Evolutionary conservation across 2,113 vertebrate species (phyloP), one percentile per base, ranked within the genome.

Genomic region (Thryonomys swinderianus): DNA sequence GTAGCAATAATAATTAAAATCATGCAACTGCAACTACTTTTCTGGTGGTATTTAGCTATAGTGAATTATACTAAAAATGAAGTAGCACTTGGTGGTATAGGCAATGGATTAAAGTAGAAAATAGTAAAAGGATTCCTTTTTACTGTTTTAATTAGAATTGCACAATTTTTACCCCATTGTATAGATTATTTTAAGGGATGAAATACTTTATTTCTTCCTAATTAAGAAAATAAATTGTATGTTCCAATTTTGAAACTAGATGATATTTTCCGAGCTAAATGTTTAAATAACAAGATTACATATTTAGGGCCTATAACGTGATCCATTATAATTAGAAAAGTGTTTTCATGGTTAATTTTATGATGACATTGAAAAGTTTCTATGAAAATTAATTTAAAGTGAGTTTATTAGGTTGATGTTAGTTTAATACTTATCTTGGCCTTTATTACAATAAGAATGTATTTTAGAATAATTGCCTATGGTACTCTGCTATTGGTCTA

Each of bases 361-460:
- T 67, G 45, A 45, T 27, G 18, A 14, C 2, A 48, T 45, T 62
- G 20, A 74, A 88, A 88, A 88, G n/a, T 37, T 55, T 45, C n/a
- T 88, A 42, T 84, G 42, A 57, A 91, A 88, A 66, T 37, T 48
- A 95, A 73, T 59, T 88, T 34, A n/a, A 57, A 85, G 55, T 71
- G 42, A 76, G 10, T 34, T 86, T 62, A 45, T 69, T 61, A 27
- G 18, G 16, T 85, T 73, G 37, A 73, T 51, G 79, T 76, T 66
- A 66, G 48, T 92, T 42, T 83, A 14, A 64, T 7, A 61, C 12
- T 45, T 27, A 25, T 42, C 25, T 57, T 92, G 27, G 42, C 88
- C 34, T 85, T 66, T 79, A 88, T 85, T 76, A 61, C 40, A 62
- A 40, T 87, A 67, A 53, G 27, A 88, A 10, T 84, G 21, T 21